These are phyloP conservation scores for Eupsilia transversa DNA, from an alignment of 2,888 invertebrate species.

Conservation along the genomic window DNA sequence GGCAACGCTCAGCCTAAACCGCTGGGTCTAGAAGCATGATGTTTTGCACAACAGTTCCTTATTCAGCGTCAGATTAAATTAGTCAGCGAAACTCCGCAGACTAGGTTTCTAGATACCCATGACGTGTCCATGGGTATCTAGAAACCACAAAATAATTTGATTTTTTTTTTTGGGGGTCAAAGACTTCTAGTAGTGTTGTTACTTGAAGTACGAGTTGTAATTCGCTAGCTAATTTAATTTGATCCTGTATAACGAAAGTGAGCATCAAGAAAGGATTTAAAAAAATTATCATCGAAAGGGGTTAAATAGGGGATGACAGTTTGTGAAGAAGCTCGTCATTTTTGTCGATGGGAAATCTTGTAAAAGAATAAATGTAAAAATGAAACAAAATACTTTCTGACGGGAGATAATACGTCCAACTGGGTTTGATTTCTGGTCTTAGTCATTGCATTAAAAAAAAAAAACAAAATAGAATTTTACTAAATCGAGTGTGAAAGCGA, in stretches of 20 bases:
- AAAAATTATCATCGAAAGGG: too few relatives aligned
- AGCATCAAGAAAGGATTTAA: neutral
- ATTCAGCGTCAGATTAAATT: too few relatives aligned
- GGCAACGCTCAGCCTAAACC: neutral
- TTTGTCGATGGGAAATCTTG: neutral
- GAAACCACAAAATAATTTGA: too few relatives aligned
- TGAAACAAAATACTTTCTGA: too few relatives aligned
- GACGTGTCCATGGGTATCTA: too few relatives aligned
- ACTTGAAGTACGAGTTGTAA: too few relatives aligned
- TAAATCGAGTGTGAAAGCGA: slow-evolving; percentile 39
- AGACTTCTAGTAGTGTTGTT: too few relatives aligned
- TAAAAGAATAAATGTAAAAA: neutral
- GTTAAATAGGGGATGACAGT: neutral
- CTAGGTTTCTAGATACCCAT: too few relatives aligned
- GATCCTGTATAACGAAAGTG: neutral
- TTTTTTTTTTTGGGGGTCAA: too few relatives aligned
- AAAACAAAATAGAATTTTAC: neutral
- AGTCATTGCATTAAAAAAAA: neutral
- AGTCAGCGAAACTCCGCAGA: too few relatives aligned
- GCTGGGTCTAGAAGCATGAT: neutral
- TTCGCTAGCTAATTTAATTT: too few relatives aligned
- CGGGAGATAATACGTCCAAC: neutral
- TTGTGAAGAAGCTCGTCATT: neutral
- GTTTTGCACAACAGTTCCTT: neutral
- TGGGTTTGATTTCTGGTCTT: neutral